Evolutionary conservation across 2,888 invertebrate genomes (phyloP).

Genomic region (Tenthredo scrophulariae): DNA sequence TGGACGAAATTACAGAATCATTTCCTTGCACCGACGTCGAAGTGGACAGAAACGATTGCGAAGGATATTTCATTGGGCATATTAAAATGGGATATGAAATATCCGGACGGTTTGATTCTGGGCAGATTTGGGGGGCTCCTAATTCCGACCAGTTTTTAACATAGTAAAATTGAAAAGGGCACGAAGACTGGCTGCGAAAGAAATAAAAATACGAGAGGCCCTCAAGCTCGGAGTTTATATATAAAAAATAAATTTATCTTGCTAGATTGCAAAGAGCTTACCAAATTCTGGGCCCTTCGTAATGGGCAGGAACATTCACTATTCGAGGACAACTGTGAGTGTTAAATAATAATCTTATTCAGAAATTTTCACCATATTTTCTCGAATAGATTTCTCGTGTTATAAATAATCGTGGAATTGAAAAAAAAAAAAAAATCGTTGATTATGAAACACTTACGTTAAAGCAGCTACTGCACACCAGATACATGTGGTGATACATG

Average conservation of each 20-base stretch:
- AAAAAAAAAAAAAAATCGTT: too few species aligned
- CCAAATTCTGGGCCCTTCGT: slow-evolving; percentile 7
- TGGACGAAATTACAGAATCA: neutral
- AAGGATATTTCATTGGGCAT: neutral
- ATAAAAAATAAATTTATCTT: neutral
- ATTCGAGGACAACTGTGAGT: slow-evolving; percentile 22
- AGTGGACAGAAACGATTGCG: neutral
- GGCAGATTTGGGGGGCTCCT: neutral
- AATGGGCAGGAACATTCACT: neutral
- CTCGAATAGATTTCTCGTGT: neutral
- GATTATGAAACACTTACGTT: slow-evolving; percentile 1
- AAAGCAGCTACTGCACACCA: slow-evolving; percentile 33
- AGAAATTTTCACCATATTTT: neutral
- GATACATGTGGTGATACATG: slow-evolving; percentile 27
- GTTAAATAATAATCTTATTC: neutral
- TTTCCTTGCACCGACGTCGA: neutral
- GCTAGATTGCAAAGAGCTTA: neutral
- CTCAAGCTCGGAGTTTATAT: too few species aligned
- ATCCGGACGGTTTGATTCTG: neutral
- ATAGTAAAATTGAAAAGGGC: neutral
- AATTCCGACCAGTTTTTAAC: neutral
- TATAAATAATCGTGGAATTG: neutral
- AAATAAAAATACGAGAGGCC: neutral
- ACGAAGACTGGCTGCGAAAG: neutral
- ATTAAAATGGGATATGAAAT: slow-evolving; percentile 12